Evolutionary conservation across 2,888 invertebrate species (phyloP), one percentile per base, ranked within the genome.

Genomic region (Brachypterus glaber): DNA sequence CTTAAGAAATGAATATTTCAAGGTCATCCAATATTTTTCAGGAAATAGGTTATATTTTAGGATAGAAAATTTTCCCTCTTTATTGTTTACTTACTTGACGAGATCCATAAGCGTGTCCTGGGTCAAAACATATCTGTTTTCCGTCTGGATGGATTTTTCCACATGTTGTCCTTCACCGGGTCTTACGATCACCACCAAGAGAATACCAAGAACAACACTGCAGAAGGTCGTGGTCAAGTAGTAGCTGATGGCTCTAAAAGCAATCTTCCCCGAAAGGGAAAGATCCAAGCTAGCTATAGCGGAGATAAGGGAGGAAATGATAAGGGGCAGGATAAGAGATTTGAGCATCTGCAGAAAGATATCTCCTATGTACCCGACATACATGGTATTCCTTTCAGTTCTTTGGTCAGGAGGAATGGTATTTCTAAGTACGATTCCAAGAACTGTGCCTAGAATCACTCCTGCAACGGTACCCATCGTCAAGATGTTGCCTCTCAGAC

Each of bases 301-400:
- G 3, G 79, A 74, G 31, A 83, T 70, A 43, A 82, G 69, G 9
- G 76, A 77, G 2, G 76, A 70, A n/a, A 77, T 67, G 42, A 84
- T 77, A 43, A 85, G 69, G 1, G 85, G 85, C 33, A 85, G 63
- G 50, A 85, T 83, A 40, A 85, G 68, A 41, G 76, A 74, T 60
- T 82, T 82, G 36, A 85, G 68, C 77, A 83, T 82, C 44, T 79
- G 68, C 47, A 85, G 70, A 52, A 84, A 80, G 32, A 85, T 62
- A 54, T 83, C 81, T 16, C 82, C 82, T 2, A 76, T 65, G 57
- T 78, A 82, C 48, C 76, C 72, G 29, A 83, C 67, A 59, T 82
- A 83, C 72, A 79, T 77, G 27, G 79, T 67, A 50, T 82, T 75
- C 33, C 82, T 58, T 27, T 63, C 56, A 2, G 69, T 63, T 73